Conservation (phyloP, 2,113 vertebrate species). For the Hymenochirus boettgeri region DNA sequence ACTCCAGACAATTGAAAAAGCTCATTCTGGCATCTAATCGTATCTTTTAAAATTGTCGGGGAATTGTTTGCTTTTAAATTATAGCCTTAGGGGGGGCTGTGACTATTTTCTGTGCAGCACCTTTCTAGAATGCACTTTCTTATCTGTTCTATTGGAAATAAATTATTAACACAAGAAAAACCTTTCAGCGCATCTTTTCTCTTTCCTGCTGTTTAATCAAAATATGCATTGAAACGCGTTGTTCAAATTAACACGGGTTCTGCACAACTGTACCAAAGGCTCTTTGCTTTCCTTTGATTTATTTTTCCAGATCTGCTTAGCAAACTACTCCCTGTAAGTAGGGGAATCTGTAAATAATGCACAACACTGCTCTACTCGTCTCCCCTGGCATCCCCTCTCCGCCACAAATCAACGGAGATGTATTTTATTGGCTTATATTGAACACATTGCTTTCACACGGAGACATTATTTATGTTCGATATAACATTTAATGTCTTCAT, state of each 20-base stretch:
- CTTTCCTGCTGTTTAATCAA: too few species aligned
- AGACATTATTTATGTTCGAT: constrained; percentile 35
- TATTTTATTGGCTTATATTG: constrained; percentile 24
- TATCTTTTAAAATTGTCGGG: neutral
- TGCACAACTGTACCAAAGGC: too few species aligned
- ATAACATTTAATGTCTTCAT: constrained; percentile 38
- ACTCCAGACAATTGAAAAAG: neutral
- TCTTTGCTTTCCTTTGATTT: too few species aligned
- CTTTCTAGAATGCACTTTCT: neutral
- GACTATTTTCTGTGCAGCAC: neutral
- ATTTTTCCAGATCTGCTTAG: constrained; percentile 1
- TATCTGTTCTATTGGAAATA: constrained; percentile 1
- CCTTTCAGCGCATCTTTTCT: too few species aligned
- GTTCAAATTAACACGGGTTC: too few species aligned
- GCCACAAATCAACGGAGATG: constrained; percentile 29
- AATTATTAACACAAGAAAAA: neutral
- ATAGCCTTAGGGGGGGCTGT: neutral
- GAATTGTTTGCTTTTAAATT: neutral
- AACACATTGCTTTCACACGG: constrained; percentile 35
- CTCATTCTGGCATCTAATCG: neutral
- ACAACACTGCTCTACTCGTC: neutral
- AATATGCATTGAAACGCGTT: too few species aligned
- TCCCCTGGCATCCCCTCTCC: neutral
- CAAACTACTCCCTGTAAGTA: neutral
- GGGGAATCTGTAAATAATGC: neutral